Base-by-base conservation (phyloP, 2,797 vertebrate species). In the Chiroxiphia lanceolata region DNA sequence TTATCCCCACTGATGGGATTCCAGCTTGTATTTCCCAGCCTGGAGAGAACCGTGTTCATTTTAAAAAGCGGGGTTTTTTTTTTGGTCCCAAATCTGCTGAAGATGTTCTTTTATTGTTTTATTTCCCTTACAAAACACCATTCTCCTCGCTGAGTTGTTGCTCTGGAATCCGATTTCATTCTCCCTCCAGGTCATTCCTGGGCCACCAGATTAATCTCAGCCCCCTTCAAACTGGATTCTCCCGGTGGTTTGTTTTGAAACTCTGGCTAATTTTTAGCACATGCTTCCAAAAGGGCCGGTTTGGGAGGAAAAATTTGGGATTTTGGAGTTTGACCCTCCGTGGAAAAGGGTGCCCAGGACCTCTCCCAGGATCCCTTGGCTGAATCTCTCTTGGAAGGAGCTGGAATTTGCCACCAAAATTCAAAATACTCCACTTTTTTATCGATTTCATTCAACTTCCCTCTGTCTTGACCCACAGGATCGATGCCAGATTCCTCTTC, bases 211-310 rank as follows among this genome's bases (percentile, higher is more conserved):
- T 63, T 14, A 50, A 94, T 77, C 86, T 67, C 87, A 82, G 33
- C 48, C 89, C 89, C 31, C 19, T 59, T 38, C 89, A 44, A 20
- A 70, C 38, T 19, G 64, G 51, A 8, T 87, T 71, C 78, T 69
- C 47, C 81, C 47, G 68, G 5, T 22, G 75, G 72, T 91, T 91
- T 83, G 75, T 85, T 94, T 91, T 18, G 92, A 87, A 95, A 91
- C 45, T 78, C 70, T 17, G 34, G 54, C 38, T 95, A 51, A 94
- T 89, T 80, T 91, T 61, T 59, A 87, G 85, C 94, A 93, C 54
- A 72, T 89, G 79, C 54, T 91, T 19, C 26, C 9, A 11, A 44
- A 36, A 84, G 23, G 33, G 50, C 88, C 13, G 0, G 48, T 34
- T 10, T 18, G 45, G 77, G 77, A 79, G 94, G 36, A 31, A 82